phyloP scores from a whole-genome alignment of 2,888 invertebrate species.

The Limenitis camilla region DNA sequence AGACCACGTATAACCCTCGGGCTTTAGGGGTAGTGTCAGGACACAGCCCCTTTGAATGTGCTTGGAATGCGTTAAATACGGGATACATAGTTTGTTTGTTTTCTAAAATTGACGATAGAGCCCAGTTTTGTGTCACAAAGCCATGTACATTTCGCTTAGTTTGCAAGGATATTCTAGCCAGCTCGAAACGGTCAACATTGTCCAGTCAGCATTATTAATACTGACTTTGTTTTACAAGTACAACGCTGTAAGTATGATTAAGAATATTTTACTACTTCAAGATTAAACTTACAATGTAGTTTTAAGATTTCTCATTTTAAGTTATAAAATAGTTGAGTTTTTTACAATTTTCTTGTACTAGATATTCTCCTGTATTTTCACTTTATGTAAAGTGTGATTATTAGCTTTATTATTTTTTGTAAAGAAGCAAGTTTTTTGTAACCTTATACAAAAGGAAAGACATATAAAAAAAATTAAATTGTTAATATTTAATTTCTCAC shows the following conservation, averaged over 20 bases:
- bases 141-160: background rate
- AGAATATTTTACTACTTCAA: background rate
- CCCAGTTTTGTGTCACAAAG: slow-evolving; percentile 21
- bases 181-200: slow-evolving; percentile 7
- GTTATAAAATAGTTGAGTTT: too few species aligned
- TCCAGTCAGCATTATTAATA: slow-evolving; percentile 10
- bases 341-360: too few species aligned
- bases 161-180: background rate
- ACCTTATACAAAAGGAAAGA: too few species aligned
- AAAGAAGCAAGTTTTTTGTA: too few species aligned
- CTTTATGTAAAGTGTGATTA: too few species aligned
- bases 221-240: slow-evolving; percentile 4
- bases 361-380: too few species aligned
- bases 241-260: slow-evolving; percentile 1
- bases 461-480: too few species aligned
- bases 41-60: slow-evolving; percentile 37
- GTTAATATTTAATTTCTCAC: too few species aligned
- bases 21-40: slow-evolving; percentile 32
- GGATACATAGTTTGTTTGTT: slow-evolving; percentile 39
- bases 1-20: slow-evolving; percentile 53
- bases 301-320: background rate
- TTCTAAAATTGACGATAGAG: slow-evolving; percentile 32
- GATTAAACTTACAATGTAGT: slow-evolving; percentile 1
- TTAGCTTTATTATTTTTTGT: too few species aligned
- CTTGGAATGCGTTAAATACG: slow-evolving; percentile 51